A percentile compares a stretch with the other conserved stretches of the same genome.
Conservation (phyloP, 2,113 vertebrate genomes). For the Panthera leo region DNA sequence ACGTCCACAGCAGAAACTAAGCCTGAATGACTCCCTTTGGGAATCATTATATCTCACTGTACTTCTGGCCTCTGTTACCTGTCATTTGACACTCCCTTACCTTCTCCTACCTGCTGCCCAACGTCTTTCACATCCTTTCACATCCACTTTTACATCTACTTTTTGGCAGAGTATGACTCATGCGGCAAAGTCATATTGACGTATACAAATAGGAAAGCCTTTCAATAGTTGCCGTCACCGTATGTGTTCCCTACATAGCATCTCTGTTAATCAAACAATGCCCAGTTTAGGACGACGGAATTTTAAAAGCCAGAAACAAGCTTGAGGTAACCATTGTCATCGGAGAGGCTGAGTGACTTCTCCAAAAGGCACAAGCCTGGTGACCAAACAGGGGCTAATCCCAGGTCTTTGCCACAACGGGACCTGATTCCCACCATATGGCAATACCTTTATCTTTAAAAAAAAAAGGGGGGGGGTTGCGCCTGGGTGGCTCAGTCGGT, state of each 20-base stretch:
- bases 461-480: accelerated
- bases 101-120: background rate
- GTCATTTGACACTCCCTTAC: background rate
- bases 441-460: background rate
- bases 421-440: background rate
- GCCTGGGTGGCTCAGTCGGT: too few species aligned
- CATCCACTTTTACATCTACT: too few species aligned
- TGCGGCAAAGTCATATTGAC: background rate
- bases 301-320: background rate
- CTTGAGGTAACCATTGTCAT: background rate
- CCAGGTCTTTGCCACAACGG: background rate
- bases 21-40: too few species aligned
- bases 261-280: background rate
- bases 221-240: background rate
- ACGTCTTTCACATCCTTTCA: background rate
- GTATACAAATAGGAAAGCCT: background rate
- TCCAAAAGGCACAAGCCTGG: background rate
- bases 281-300: background rate
- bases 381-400: background rate
- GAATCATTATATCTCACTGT: background rate
- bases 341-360: background rate
- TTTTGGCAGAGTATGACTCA: background rate
- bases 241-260: background rate
- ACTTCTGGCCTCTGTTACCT: background rate
- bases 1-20: background rate